Evolutionary conservation across 2,888 invertebrate genomes (phyloP), one percentile per base, ranked within the genome.

Genomic region (Netelia melanura): DNA sequence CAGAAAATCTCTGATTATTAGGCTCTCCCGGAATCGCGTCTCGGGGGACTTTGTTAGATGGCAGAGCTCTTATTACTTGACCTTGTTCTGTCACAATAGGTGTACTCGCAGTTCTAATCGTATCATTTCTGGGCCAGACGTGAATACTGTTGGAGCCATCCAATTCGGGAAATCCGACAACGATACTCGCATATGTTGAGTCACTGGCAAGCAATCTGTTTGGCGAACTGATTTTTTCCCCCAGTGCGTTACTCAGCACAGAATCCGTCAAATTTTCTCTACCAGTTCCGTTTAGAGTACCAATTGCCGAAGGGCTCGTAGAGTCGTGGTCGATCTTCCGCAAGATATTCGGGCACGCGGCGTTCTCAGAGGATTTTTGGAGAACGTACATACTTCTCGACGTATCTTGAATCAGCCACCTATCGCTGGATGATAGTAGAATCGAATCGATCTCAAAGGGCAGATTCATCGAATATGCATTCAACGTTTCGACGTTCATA

Each of bases 151-250:
- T 93, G 2, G 87, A 86, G 68, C 92, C 92, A n/a, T 94, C 92
- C 38, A 94, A 87, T 62, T 95, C 95, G 9, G 95, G 95, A 86
- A 95, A 95, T 21, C 95, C 95, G 5, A 94, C 91, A 38, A 93
- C 91, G 11, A 95, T 85, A 17, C 92, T 92, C 14, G 94, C 95
- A 86, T 94, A 94, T 1, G 92, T 91, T 52, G 92, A 90, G 17
- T 93, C 91, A 10, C 94, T 93, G 1, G 93, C 91, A 1, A 95
- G 67, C 3, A 95, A 85, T 86, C 95, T 92, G 86, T 95, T 95
- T 0, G 95, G 94, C 30, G 94, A 92, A 64, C 92, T 91, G 10
- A 94, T 93, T 80, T 94, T 92, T 86, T 94, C 92, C 1, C 91
- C 88, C 9, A 95, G 86, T 3, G 93, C 93, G 64, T 91, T 89